Evolutionary conservation across 2,113 vertebrate species (phyloP), one percentile per base, ranked within the genome.

Genomic region (Aptenodytes patagonicus): DNA sequence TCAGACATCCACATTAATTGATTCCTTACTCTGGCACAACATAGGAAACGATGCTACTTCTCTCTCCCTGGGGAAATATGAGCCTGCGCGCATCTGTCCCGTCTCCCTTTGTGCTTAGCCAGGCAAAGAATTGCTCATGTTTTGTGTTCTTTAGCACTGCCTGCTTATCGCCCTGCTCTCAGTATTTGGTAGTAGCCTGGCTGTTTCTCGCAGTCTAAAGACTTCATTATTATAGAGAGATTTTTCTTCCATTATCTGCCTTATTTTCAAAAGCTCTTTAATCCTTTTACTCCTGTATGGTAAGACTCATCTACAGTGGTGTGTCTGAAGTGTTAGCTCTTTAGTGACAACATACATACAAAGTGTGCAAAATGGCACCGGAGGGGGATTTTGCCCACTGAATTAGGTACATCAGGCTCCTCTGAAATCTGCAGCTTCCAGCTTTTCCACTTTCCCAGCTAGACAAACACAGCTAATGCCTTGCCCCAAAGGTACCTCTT

Each of bases 1-100:
- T 95, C 84, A 87, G 91, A 91, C 93, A 44, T 89, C 70, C 94
- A 94, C 78, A 58, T 93, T 95, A 94, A 95, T 96, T 95, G 97
- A 95, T 96, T 97, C 94, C 94, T 87, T 95, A 54, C 91, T 95
- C 73, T 79, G 89, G 95, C 84, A 87, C 55, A 46, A 28, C 58
- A 7, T 8, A 86, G 86, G 83, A 68, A 82, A 77, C 3, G 54
- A 95, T 87, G 71, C 58, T 94, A 18, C 77, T 95, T 66, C 81
- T 62, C 29, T 31, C 73, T 96, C 91, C 89, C 95, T 28, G 22
- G 91, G 90, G 96, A 97, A 93, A 89, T 57, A 55, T 0, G 4
- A 95, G 94, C 81, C 83, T 57, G 47, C 34, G 38, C 0, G 25
- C 94, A 94, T 97, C 97, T 94, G 89, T 93, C 91, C 93, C 2